Evolutionary conservation across 1,140 invertebrate genomes (phyloP), one percentile per base, ranked within the genome.

Genomic region (Telenomus remus): DNA sequence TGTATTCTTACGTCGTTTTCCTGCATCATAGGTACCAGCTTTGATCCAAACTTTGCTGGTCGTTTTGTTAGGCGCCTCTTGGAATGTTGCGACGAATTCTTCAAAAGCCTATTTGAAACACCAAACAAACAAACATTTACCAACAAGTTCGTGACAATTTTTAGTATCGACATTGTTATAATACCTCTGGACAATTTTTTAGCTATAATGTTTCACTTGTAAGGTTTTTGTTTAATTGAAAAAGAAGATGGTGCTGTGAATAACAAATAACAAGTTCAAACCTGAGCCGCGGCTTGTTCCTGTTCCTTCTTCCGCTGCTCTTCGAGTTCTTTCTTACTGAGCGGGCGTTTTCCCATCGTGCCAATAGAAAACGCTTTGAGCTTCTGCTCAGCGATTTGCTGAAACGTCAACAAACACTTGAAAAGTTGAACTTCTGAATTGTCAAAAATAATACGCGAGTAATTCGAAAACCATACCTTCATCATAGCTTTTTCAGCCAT

Each of bases 21-120:
- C 96, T 61, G 96, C 95, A 93, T 98, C 96, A 81, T 98, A 98
- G 1, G 95, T 96, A 47, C 96, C 96, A 48, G 97, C 97, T 87
- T 98, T 98, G 0, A 99, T 95, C 96, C 97, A 99, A 56, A 97
- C 93, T 90, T 98, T 98, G 15, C 92, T 94, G 0, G 90, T 89
- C 5, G 90, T 89, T 81, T 94, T 94, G 82, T 91, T 93, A 1
- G 94, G 93, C 6, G 92, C 91, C 70, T 98, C 95, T 91, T 98
- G 95, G 89, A 99, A 99, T 10, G 96, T 97, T 60, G 96, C 96
- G 14, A 98, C 95, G 92, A 98, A 99, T 87, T 98, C 97, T 91
- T 98, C 94, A 88, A 97, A 98, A 4, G 95, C 96, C 91, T 96
- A 14, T 61, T 69, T 37, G 66, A 8, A 53, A 69, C 37, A 56